Conservation (phyloP, 2,888 invertebrate species). For the Habroteleia sp. region DNA sequence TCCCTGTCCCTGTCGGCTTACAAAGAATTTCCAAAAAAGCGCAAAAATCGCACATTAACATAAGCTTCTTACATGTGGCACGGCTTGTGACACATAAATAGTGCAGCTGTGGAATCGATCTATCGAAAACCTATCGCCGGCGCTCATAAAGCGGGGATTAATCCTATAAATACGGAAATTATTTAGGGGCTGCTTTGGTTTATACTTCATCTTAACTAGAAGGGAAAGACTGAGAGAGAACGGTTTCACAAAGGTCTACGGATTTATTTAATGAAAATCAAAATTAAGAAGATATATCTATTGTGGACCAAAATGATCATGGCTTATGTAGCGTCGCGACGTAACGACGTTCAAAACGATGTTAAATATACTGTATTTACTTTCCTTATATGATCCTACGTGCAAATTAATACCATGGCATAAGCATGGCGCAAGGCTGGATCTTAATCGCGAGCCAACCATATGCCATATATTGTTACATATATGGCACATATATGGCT, state of each 20-base stretch:
- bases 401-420: no score
- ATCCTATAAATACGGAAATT: constrained; percentile 80
- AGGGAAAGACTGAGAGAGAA: constrained; percentile 42
- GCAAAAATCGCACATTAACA: constrained; percentile 77
- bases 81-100: constrained; percentile 66
- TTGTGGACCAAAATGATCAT: constrained; percentile 34
- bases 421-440: no score
- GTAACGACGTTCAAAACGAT: constrained; percentile 16
- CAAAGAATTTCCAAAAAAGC: constrained; percentile 76
- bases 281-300: constrained; percentile 47
- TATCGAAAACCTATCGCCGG: constrained; percentile 76
- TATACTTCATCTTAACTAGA: constrained; percentile 42
- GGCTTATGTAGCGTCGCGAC: constrained; percentile 4
- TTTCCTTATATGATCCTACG: no score
- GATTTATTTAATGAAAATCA: constrained; percentile 63
- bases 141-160: constrained; percentile 72
- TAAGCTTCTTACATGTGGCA: constrained; percentile 78
- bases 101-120: constrained; percentile 75
- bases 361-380: constrained; percentile 7
- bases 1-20: constrained; percentile 73
- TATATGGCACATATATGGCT: no score
- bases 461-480: no score
- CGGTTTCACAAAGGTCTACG: constrained; percentile 35
- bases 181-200: constrained; percentile 65
- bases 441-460: no score